A percentile compares a stretch with the other conserved stretches of the same genome.
These are phyloP conservation scores for Erynnis tages DNA, from an alignment of 2,888 invertebrate genomes.

Conservation along the genomic window DNA sequence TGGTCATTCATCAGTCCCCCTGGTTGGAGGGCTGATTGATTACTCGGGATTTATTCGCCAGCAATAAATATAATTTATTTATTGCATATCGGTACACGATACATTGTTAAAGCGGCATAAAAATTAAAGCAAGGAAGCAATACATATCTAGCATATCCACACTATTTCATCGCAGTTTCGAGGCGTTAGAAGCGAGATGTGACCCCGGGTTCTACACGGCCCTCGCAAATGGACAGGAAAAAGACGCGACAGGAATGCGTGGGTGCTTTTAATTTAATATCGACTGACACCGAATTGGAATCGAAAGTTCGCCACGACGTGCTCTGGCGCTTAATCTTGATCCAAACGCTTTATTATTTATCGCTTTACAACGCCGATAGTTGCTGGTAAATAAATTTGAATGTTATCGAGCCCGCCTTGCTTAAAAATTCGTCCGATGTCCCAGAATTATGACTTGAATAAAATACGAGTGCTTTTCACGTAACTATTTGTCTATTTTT, in stretches of 20 bases:
- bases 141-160: conserved; percentile 48
- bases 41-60: too few species aligned
- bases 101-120: too few species aligned
- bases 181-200: conserved; percentile 66
- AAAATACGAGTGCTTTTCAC: too few species aligned
- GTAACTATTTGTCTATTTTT: too few species aligned
- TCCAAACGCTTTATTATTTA: conserved; percentile 63
- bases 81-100: too few species aligned
- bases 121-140: background rate
- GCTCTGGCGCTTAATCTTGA: conserved; percentile 65
- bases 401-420: background rate
- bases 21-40: too few species aligned
- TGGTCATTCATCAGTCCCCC: too few species aligned
- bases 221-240: conserved; percentile 82
- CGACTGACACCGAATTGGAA: conserved; percentile 79
- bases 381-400: conserved; percentile 30
- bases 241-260: conserved; percentile 78
- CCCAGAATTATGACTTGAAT: too few species aligned
- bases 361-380: conserved; percentile 42
- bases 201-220: conserved; percentile 75
- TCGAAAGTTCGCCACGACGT: conserved; percentile 76
- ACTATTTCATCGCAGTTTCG: conserved; percentile 41
- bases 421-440: too few species aligned
- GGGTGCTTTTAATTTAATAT: conserved; percentile 81
- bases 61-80: too few species aligned